phyloP scores from a whole-genome alignment of 2,797 vertebrate species.

The Peromyscus melanophrys region DNA sequence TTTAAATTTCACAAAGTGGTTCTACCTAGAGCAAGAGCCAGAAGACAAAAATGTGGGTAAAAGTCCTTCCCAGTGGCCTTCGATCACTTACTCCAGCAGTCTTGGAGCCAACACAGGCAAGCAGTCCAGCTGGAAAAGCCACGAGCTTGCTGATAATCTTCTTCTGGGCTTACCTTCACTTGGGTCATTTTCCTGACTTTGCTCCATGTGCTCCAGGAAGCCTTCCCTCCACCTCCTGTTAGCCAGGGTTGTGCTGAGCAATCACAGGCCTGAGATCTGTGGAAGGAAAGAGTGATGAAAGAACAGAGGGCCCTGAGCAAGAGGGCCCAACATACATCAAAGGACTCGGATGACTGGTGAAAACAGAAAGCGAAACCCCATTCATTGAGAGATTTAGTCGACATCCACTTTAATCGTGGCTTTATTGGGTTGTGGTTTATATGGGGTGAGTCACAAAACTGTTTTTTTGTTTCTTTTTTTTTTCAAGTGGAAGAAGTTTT shows the following conservation, averaged over 20 bases:
- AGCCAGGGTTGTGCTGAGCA: slow-evolving; percentile 59
- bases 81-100: slow-evolving; percentile 14
- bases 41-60: slow-evolving; percentile 52
- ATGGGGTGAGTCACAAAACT: slow-evolving; percentile 78
- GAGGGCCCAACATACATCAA: slow-evolving; percentile 84
- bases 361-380: slow-evolving; percentile 69
- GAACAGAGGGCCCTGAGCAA: slow-evolving; percentile 67
- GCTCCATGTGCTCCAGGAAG: slow-evolving; percentile 64
- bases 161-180: slow-evolving; percentile 67
- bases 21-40: slow-evolving; percentile 59
- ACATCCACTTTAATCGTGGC: slow-evolving; percentile 75
- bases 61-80: slow-evolving; percentile 14
- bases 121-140: slow-evolving; percentile 63
- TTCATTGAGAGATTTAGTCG: slow-evolving; percentile 77
- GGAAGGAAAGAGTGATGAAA: slow-evolving; percentile 69
- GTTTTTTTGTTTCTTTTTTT: background rate
- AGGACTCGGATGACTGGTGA: slow-evolving; percentile 65
- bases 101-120: background rate
- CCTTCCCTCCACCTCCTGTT: slow-evolving; percentile 8
- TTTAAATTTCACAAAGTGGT: background rate
- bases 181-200: slow-evolving; percentile 50
- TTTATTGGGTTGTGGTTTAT: slow-evolving; percentile 83
- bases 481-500: slow-evolving; percentile 61
- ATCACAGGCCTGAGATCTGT: slow-evolving; percentile 48
- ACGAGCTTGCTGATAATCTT: slow-evolving; percentile 16